These are phyloP conservation scores for zebrafish (Danio rerio) DNA, from an alignment of 2,113 vertebrate genomes.

Conservation along the genomic window DNA sequence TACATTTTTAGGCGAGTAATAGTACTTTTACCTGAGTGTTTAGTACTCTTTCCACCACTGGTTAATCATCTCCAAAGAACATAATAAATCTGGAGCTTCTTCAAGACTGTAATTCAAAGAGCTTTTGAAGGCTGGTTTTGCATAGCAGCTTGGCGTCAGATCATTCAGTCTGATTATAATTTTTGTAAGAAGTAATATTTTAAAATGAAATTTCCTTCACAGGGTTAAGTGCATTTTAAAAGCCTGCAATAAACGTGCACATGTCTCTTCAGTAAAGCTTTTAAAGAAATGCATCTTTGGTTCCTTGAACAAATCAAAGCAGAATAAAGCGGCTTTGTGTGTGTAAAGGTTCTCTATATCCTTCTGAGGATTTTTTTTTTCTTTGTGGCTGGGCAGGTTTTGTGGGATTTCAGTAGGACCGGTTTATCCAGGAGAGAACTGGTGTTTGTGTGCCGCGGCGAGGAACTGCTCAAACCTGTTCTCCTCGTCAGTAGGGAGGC, in stretches of 20 bases:
- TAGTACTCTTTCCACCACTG: too few relatives aligned
- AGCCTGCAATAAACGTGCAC: not conserved
- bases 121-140: not conserved
- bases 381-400: slow-evolving; percentile 73
- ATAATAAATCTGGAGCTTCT: not conserved
- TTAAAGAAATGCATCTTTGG: not conserved
- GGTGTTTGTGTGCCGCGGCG: slow-evolving; percentile 75
- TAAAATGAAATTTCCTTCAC: not conserved
- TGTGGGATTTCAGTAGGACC: slow-evolving; percentile 79
- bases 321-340: slow-evolving; percentile 53
- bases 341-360: slow-evolving; percentile 47
- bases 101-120: not conserved
- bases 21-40: too few relatives aligned
- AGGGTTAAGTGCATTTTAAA: not conserved
- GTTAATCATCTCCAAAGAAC: too few relatives aligned
- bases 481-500: slow-evolving; percentile 62
- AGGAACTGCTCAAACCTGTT: slow-evolving; percentile 76
- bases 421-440: slow-evolving; percentile 80
- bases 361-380: slow-evolving; percentile 48
- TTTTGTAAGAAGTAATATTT: not conserved
- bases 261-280: not conserved
- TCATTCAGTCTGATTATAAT: not conserved
- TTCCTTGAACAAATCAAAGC: slow-evolving; percentile 34
- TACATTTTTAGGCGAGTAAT: too few relatives aligned
- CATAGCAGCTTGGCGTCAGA: not conserved